Evolutionary conservation across 2,888 invertebrate genomes (phyloP), one percentile per base, ranked within the genome.

Genomic region (Taenaris catops): DNA sequence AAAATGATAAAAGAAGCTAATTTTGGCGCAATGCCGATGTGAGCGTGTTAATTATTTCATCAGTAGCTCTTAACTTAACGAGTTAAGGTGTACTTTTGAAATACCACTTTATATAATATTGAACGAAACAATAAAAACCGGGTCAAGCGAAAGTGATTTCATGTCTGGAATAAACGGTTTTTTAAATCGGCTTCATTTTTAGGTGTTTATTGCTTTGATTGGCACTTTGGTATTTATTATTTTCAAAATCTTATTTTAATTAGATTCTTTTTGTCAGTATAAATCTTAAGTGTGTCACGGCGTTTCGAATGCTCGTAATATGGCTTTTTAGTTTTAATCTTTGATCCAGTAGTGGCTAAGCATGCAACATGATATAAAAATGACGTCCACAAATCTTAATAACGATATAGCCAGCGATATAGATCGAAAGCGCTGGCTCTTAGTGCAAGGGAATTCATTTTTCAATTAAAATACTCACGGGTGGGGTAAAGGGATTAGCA

Each of bases 111-210:
- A 42, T 50, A 49, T 49, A 52, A 58, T 47, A 51, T 51, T 50
- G 37, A 44, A 48, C 50, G 40, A 54, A 52, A 62, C 58, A 63
- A 62, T 57, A 50, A 40, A 46, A 70, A 57, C 51, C 61, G 50
- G 66, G 60, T 46, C 67, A 60, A 51, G 69, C 64, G 70, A 71
- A 71, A 70, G 70, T 67, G 58, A 55, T 59, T 46, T 49, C 32
- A 35, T 34, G 53, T 58, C 54, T 54, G 47, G 45, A 48, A 51
- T 41, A 44, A 56, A 49, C 36, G 37, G 39, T 49, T 49, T 60
- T 55, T 53, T 40, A 50, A 45, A 35, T 23, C 8, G 1, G 12
- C 12, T 26, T 3, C 17, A 18, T 18, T 27, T 26, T n/a, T 17
- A n/a, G 5, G 9, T 3, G 16, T 16, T 10, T 5, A 7, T 8